Base-by-base conservation (phyloP, 2,113 vertebrate species). In the Rhinogobius similis region DNA sequence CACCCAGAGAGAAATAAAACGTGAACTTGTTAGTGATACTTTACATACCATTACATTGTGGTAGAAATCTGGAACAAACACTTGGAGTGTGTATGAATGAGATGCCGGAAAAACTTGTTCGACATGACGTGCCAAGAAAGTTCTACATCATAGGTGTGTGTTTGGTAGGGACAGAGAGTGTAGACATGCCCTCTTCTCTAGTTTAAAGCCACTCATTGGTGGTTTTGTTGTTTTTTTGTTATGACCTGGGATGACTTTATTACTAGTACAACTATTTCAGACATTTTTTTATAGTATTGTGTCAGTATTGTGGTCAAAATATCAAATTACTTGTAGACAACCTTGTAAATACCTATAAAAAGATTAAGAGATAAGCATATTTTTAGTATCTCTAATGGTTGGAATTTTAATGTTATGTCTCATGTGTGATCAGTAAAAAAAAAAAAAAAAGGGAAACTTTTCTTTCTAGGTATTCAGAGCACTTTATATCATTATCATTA, bases 61-160 rank as follows among this genome's bases (percentile, higher is more conserved):
- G 23, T 18, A 16, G 4, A 27, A 27, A 27, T 56, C 24, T 27
- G 53, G 23, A 58, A 29, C 6, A 16, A 27, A 7, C 12, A 9
- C 55, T 20, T 58, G 55, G 1, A 29, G 55, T 7, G 29, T 64
- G 26, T 4, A 26, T 13, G 0, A 14, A 4, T 10, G 26, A 38
- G 24, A 21, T 65, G 29, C 52, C 62, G 3, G 79, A 75, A 29
- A 68, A 78, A 82, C 87, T 72, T 39, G 83, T 77, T 66, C 3
- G 41, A 58, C 77, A 39, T 74, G 77, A 52, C 66, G 29, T 59
- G 10, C 46, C 62, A 41, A 39, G 50, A 71, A 68, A 66, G 41
- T 4, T 63, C 1, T 4, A 68, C 13, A 9, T 58, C 50, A 67
- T 0, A 71, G 20, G 4, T 29, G 18, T 62, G 12, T 18, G 5